phyloP scores from a whole-genome alignment of 2,888 invertebrate genomes.

The Pyrocoelia pectoralis region DNA sequence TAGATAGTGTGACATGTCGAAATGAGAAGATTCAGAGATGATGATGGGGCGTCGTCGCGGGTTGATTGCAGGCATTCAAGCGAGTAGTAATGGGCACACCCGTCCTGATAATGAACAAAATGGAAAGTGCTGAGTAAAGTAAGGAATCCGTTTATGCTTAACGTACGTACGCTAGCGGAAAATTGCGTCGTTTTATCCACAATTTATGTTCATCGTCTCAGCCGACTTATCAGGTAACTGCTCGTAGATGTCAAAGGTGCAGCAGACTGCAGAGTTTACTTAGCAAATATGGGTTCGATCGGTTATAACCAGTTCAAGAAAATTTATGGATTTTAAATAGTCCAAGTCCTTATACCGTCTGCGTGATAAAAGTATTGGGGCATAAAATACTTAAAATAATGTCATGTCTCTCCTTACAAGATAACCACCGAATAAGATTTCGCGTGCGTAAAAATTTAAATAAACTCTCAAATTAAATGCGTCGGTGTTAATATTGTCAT shows the following conservation, averaged over 20 bases:
- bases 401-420: constrained; percentile 31
- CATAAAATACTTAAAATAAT: constrained; percentile 36
- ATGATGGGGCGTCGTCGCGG: constrained; percentile 24
- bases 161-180: constrained; percentile 42
- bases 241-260: constrained; percentile 36
- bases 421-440: constrained; percentile 28
- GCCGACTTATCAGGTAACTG: constrained; percentile 39
- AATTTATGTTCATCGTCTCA: constrained; percentile 38
- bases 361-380: constrained; percentile 31
- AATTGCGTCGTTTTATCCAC: constrained; percentile 45
- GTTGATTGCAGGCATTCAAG: constrained; percentile 42
- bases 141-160: constrained; percentile 42
- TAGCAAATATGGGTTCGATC: constrained; percentile 36
- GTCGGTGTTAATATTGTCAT: not conserved
- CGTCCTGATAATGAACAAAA: constrained; percentile 43
- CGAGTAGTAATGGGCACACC: constrained; percentile 38
- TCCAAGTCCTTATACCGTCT: constrained; percentile 32
- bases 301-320: constrained; percentile 34
- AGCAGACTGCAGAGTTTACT: constrained; percentile 35
- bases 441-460: constrained; percentile 30
- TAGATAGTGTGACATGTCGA: constrained; percentile 35
- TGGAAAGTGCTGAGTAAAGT: constrained; percentile 44
- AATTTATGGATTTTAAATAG: constrained; percentile 40
- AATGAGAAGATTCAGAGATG: constrained; percentile 35
- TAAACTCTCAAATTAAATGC: constrained; percentile 13